Conservation (phyloP, 2,797 vertebrate genomes). For the Agapornis canus region DNA sequence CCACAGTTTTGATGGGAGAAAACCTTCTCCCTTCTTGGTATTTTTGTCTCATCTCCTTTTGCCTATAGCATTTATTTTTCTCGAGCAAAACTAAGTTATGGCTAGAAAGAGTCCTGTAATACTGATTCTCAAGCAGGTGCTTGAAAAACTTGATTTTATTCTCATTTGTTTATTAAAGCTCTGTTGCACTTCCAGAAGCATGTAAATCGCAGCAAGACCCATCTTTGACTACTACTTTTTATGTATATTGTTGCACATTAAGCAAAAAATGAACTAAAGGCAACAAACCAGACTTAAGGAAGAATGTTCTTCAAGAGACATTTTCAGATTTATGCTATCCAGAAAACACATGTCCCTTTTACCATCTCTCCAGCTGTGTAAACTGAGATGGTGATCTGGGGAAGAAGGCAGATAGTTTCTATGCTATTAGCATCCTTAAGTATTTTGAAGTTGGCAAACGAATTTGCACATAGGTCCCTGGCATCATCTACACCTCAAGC, state of each 20-base stretch:
- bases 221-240: neutral
- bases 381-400: neutral
- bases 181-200: neutral
- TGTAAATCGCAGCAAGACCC: neutral
- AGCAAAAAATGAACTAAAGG: neutral
- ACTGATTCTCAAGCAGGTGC: neutral
- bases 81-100: neutral
- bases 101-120: neutral
- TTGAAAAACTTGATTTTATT: neutral
- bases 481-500: neutral
- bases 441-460: neutral
- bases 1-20: neutral
- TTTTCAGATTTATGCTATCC: neutral
- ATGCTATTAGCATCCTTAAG: neutral
- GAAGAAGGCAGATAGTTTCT: neutral
- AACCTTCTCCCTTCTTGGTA: neutral
- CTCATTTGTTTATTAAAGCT: neutral
- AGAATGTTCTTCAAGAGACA: neutral
- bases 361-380: neutral
- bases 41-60: neutral
- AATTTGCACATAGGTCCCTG: neutral
- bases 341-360: neutral
- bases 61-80: neutral
- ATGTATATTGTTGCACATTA: slow-evolving; percentile 11
- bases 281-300: neutral